These are phyloP conservation scores for Cairina moschata DNA, from an alignment of 2,113 vertebrate species.

Conservation along the genomic window DNA sequence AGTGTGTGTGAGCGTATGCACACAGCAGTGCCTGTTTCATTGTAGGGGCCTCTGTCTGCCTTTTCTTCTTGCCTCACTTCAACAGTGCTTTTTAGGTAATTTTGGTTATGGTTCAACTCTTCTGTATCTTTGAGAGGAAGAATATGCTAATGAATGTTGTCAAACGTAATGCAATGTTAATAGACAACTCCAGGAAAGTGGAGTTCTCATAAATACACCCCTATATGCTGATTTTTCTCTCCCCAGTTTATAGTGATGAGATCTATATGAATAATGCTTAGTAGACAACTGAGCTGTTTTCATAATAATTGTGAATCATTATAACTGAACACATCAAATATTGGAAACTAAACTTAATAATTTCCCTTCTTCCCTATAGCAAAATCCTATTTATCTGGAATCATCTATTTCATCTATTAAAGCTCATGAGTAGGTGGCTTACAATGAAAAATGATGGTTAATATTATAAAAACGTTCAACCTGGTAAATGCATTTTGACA, in stretches of 20 bases:
- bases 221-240: neutral
- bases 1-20: neutral
- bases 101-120: neutral
- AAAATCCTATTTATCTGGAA: constrained; percentile 50
- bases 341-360: constrained; percentile 12
- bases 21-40: accelerated
- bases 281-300: neutral
- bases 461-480: constrained; percentile 31
- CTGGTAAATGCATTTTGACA: constrained; percentile 60
- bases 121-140: neutral
- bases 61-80: neutral
- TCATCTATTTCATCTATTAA: constrained; percentile 40
- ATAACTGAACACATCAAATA: neutral
- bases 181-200: neutral
- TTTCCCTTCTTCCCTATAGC: neutral
- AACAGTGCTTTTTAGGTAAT: neutral
- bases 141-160: neutral
- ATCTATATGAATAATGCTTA: neutral
- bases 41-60: neutral
- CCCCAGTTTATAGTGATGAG: neutral
- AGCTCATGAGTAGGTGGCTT: constrained; percentile 57
- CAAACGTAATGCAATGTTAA: neutral
- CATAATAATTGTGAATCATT: constrained; percentile 6
- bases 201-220: neutral
- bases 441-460: constrained; percentile 51